phyloP scores from a whole-genome alignment of 2,888 invertebrate genomes.

The Mimumesa dahlbomi region DNA sequence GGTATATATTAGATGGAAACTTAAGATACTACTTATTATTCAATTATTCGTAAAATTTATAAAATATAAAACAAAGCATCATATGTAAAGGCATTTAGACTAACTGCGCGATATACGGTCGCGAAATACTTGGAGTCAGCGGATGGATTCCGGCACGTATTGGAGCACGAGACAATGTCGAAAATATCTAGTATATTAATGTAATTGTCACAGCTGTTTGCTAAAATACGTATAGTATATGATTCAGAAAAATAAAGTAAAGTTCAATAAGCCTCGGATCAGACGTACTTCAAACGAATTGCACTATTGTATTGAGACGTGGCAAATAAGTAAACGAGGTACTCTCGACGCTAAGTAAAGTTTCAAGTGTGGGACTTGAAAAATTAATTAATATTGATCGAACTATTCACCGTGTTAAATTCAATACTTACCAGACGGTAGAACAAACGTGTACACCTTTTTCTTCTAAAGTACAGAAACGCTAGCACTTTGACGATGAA shows the following conservation, averaged over 20 bases:
- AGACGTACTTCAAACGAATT: background rate
- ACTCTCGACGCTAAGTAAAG: background rate
- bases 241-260: background rate
- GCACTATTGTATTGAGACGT: constrained; percentile 34
- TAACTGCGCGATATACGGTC: background rate
- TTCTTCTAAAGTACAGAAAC: constrained; percentile 19
- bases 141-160: background rate
- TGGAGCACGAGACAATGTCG: background rate
- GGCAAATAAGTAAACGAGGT: constrained; percentile 27
- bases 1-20: constrained; percentile 1
- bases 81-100: too few relatives aligned
- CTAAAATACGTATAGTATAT: background rate
- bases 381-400: too few relatives aligned
- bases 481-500: constrained; percentile 26
- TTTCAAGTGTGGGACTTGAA: background rate
- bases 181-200: background rate
- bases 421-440: constrained; percentile 28
- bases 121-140: constrained; percentile 2
- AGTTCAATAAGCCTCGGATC: background rate
- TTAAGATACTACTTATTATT: background rate
- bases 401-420: too few relatives aligned
- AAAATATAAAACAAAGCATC: too few relatives aligned
- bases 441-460: constrained; percentile 1
- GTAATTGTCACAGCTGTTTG: background rate
- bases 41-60: too few relatives aligned